Conservation (phyloP, 2,888 invertebrate species). For the Megalurothrips usitatus region DNA sequence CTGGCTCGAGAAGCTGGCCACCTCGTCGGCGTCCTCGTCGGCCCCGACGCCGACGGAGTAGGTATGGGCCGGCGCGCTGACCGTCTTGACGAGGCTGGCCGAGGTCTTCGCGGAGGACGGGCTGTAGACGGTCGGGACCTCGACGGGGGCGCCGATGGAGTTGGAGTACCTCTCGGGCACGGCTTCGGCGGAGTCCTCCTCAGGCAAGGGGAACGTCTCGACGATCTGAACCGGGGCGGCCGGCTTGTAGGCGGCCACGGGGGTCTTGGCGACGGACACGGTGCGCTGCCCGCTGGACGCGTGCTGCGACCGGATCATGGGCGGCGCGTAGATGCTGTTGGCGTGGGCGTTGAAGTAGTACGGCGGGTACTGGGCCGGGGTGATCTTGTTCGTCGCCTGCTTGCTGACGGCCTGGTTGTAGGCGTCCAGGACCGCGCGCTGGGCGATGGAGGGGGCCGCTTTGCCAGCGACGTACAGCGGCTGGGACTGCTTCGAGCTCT, state of each 20-base stretch:
- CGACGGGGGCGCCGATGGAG: not conserved
- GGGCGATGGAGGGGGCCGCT: too few relatives aligned
- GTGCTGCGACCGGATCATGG: not conserved
- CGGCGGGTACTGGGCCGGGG: not conserved
- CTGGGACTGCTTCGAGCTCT: too few relatives aligned
- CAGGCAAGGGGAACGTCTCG: not conserved
- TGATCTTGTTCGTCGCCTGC: not conserved
- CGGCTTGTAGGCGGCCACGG: not conserved
- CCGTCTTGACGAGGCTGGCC: not conserved
- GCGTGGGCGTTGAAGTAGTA: not conserved
- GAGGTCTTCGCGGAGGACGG: not conserved
- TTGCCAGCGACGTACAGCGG: too few relatives aligned
- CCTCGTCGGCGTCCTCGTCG: not conserved
- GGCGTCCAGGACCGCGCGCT: not conserved
- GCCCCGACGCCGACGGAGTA: not conserved
- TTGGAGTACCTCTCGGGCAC: not conserved
- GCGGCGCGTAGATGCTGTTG: slow-evolving; percentile 1
- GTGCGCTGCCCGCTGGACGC: not conserved
- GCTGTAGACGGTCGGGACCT: not conserved
- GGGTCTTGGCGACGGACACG: not conserved
- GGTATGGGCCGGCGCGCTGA: not conserved
- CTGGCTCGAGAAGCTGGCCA: not conserved
- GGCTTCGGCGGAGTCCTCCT: not conserved
- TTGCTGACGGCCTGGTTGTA: not conserved
- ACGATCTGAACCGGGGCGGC: not conserved